Percentiles rank a stretch among this genome's conserved stretches.
These are phyloP conservation scores for Uloborus plumipes DNA, from an alignment of 2,888 invertebrate genomes.

Conservation along the genomic window DNA sequence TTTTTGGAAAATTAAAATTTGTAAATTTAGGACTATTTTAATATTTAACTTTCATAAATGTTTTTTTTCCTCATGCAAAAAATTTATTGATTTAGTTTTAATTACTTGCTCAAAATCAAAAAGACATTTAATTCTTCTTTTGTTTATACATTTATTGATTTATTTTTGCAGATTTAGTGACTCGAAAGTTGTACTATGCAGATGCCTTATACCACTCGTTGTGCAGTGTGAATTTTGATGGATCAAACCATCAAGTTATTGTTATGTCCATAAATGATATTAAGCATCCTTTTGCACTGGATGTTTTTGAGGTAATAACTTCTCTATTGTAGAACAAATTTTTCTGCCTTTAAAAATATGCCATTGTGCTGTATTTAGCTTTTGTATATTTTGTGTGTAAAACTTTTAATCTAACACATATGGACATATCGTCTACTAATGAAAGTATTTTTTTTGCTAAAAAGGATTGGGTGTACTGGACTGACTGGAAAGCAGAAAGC, in stretches of 20 bases:
- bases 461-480: slow-evolving; percentile 85
- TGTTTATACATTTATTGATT: background rate
- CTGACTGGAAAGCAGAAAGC: slow-evolving; percentile 85
- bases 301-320: slow-evolving; percentile 85
- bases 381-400: too few species aligned
- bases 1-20: too few species aligned
- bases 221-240: slow-evolving; percentile 90
- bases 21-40: too few species aligned
- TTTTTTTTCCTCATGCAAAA: too few species aligned
- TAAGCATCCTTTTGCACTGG: slow-evolving; percentile 95
- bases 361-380: background rate
- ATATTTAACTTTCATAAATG: too few species aligned
- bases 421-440: too few species aligned
- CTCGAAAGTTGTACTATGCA: slow-evolving; percentile 93
- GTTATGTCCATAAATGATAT: slow-evolving; percentile 78
- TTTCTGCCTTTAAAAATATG: too few species aligned
- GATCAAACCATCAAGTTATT: slow-evolving; percentile 82
- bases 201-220: slow-evolving; percentile 94
- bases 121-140: background rate
- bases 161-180: slow-evolving; percentile 80
- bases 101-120: background rate
- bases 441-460: background rate
- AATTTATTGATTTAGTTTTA: too few species aligned
- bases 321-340: background rate
- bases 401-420: too few species aligned